Base-by-base conservation (phyloP, 1,140 invertebrate species). In the Trachymyrmex septentrionalis region DNA sequence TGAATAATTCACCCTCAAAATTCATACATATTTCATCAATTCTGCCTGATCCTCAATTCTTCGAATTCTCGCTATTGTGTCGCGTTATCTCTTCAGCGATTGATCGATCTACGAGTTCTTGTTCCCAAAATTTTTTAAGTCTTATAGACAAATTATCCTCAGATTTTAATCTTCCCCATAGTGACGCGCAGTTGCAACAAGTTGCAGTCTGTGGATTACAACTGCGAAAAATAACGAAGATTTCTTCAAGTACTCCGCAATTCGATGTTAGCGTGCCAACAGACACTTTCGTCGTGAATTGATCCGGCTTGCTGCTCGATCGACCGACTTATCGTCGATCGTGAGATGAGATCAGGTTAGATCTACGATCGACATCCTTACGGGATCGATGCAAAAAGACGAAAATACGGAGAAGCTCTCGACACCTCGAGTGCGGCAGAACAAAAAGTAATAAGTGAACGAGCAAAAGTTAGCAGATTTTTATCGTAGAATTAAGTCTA, bases 1-100 rank as follows among this genome's bases (percentile, higher is more conserved):
- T 84, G 55, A 84, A 75, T 84, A 84, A 84, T 84, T 84, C 69
- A 84, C 38, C n/a, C 27, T 73, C 69, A 73, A 84, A 84, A 84
- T 48, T 61, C 69, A 75, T 84, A 69, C 34, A 84, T 84, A 84
- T 84, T 84, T 84, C 69, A 84, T 75, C 38, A 21, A 63, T 84
- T 61, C 30, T 19, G 21, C 3, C 34, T 81, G 14, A 48, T 81
- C 16, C 34, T 44, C 10, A 21, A 57, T 71, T 82, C 80, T 59
- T 61, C 38, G 24, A 73, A 73, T 84, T 50, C 55, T 63, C 53
- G 64, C 21, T 72, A 81, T 59, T 81, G 66, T 81, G 66, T 72
- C 14, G n/a, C 50, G 38, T 69, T 69, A 69, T 69, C 30, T 71
- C 5, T 4, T 75, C 64, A 6, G 21, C 50, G 55, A 71, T 34